Base-by-base conservation (phyloP, 23 tunicate species). In the Trididemnum clinides region DNA sequence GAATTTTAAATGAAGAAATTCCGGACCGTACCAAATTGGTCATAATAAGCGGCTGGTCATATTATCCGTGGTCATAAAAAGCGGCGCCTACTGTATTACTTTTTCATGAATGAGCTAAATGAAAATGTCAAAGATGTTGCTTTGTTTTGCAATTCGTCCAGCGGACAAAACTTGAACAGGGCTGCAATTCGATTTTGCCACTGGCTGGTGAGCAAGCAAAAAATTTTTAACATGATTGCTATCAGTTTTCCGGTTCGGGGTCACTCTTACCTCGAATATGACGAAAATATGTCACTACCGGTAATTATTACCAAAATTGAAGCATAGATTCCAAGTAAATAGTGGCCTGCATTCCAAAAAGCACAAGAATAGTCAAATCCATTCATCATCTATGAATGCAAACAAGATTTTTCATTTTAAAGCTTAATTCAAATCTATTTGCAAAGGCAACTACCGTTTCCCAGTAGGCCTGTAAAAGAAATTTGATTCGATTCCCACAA, bases 221-320 rank as follows among this genome's bases (percentile, higher is more conserved):
- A 44, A 15, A 10, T 10, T 44, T 44, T 44, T 15, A 62, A 19
- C 23, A 12, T 5, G 27, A 22, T 62, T 22, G n/a, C 69, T n/a
- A 62, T 62, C 23, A 62, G 26, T n/a, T 62, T 62, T 62, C 69
- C 25, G 5, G n/a, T 62, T 22, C 69, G 69, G 69, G 69, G 69
- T 19, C 69, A 62, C 25, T 62, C 25, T 18, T 62, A 62, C n/a
- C n/a, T 62, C n/a, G 69, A 62, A 22, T 62, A 23, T 62, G 69
- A 62, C 69, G n/a, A 62, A 22, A 62, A 62, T 62, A 62, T 62
- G 69, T 20, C 26, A 19, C 69, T 62, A 15, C 15, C 15, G 54
- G n/a, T 44, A 44, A 44, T 44, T 44, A 62, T 12, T 62, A n/a
- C 69, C 27, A 20, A 22, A 19, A 62, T 23, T 19, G 23, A 62